These are phyloP conservation scores for Augochlora pura DNA, from an alignment of 1,140 invertebrate genomes.

Conservation along the genomic window DNA sequence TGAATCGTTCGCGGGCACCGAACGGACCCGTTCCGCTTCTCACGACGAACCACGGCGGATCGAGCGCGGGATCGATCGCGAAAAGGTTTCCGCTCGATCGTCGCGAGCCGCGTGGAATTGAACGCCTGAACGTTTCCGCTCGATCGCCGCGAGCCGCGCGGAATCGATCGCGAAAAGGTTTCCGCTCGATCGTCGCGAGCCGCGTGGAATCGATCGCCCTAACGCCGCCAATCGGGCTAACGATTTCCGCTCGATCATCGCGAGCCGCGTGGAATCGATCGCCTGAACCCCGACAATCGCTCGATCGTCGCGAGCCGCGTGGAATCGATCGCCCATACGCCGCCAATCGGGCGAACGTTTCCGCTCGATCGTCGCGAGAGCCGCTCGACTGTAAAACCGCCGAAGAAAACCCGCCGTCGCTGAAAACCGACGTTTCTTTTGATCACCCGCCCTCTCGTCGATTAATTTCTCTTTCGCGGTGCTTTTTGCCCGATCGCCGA, in stretches of 20 bases:
- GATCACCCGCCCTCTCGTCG: neutral
- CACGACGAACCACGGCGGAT: neutral
- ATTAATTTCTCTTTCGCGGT: neutral
- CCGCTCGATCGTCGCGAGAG: neutral
- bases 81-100: neutral
- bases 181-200: neutral
- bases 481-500: neutral
- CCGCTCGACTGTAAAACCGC: neutral
- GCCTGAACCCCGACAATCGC: no score
- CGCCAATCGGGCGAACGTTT: neutral
- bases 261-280: no score
- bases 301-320: neutral
- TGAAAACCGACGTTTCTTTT: neutral
- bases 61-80: no score
- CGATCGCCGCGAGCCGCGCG: neutral
- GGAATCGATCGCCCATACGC: no score
- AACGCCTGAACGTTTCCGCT: neutral
- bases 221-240: no score
- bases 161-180: neutral
- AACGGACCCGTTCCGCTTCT: neutral
- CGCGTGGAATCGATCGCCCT: no score
- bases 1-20: conserved; percentile 9
- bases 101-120: neutral
- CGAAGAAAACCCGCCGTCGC: neutral
- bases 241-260: neutral